Evolutionary conservation across 2,888 invertebrate species (phyloP).

Genomic region (Coleophora flavipennella): DNA sequence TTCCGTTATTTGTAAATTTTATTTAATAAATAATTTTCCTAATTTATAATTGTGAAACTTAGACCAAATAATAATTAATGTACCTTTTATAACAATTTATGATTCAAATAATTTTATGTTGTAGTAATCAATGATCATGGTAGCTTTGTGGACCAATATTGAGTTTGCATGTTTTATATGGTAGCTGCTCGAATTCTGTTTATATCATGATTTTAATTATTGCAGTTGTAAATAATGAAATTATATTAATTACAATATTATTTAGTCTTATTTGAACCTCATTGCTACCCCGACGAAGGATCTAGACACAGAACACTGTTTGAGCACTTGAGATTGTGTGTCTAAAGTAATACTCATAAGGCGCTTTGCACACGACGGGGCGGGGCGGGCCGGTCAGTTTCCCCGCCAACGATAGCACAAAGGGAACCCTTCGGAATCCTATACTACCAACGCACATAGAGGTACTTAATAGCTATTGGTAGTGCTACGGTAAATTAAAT

Average conservation of each 20-base stretch:
- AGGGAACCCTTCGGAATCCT: too few species aligned
- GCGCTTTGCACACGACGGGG: too few species aligned
- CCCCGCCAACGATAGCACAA: too few species aligned
- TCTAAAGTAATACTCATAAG: too few species aligned
- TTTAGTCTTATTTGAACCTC: too few species aligned
- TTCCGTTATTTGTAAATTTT: conserved; percentile 69
- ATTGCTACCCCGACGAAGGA: too few species aligned
- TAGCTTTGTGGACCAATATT: conserved; percentile 69
- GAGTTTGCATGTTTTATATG: conserved; percentile 60
- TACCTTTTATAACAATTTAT: conserved; percentile 64
- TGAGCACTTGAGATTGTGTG: too few species aligned
- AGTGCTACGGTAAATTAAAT: too few species aligned
- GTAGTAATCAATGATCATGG: conserved; percentile 55
- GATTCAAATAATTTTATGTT: conserved; percentile 50
- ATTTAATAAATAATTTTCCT: conserved; percentile 57
- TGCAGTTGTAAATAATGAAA: conserved; percentile 69
- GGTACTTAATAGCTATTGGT: too few species aligned
- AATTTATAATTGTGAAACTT: conserved; percentile 69
- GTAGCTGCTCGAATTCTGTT: conserved; percentile 61
- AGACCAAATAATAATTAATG: conserved; percentile 74
- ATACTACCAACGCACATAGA: too few species aligned
- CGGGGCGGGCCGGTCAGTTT: too few species aligned
- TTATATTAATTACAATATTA: conserved; percentile 46
- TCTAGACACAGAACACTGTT: too few species aligned
- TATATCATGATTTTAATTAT: conserved; percentile 57